Conservation (phyloP, 37 sponge, comb jelly and placozoan species). For the Hexactinellida sp. region DNA sequence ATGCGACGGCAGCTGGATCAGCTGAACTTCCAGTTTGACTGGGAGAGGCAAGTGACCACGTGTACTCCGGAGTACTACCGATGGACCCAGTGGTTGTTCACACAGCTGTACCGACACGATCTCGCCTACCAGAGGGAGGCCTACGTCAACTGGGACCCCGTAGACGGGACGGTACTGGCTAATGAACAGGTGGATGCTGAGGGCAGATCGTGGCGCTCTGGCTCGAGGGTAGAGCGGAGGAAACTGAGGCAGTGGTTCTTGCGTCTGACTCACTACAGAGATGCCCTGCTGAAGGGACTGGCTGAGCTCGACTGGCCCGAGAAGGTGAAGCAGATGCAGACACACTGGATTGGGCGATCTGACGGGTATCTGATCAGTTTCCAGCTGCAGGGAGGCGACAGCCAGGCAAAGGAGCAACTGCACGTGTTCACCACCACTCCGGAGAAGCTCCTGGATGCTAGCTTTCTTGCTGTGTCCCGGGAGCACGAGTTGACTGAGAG, state of each 20-base stretch:
- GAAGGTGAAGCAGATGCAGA: constrained; percentile 46
- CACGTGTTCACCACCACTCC: constrained; percentile 51
- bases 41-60: constrained; percentile 62
- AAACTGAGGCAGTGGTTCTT: constrained; percentile 67
- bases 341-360: constrained; percentile 57
- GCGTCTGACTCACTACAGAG: constrained; percentile 49
- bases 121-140: constrained; percentile 62
- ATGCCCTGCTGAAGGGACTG: constrained; percentile 51
- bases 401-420: not conserved
- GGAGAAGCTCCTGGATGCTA: constrained; percentile 46
- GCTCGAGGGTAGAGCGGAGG: constrained; percentile 55
- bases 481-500: constrained; percentile 33
- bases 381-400: constrained; percentile 13
- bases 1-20: constrained; percentile 48
- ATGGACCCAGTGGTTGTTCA: constrained; percentile 86
- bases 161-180: constrained; percentile 77
- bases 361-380: constrained; percentile 57
- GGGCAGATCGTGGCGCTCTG: constrained; percentile 71
- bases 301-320: constrained; percentile 62
- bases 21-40: constrained; percentile 69
- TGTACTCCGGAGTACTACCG: constrained; percentile 63
- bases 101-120: constrained; percentile 51
- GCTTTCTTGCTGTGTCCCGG: constrained; percentile 37
- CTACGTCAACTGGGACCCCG: constrained; percentile 79
- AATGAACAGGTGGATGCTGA: constrained; percentile 73